A percentile compares a stretch with the other conserved stretches of the same genome.
Evolutionary conservation across 1,140 invertebrate species (phyloP).

Genomic region (Anastrepha ludens): DNA sequence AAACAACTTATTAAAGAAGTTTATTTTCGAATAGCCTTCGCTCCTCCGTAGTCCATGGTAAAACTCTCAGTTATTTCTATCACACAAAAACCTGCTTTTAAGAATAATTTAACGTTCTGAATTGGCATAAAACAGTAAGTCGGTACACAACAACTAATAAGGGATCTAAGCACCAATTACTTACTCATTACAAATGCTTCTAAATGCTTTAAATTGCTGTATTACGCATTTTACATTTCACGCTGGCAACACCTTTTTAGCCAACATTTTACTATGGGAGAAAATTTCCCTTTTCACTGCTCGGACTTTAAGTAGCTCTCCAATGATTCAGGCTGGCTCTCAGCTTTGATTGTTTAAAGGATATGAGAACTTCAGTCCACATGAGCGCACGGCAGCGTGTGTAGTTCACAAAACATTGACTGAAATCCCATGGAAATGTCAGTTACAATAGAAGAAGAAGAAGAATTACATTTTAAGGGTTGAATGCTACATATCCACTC

Average conservation of each 20-base stretch:
- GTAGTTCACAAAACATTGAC: not conserved
- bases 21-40: too few relatives aligned
- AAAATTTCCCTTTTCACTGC: not conserved
- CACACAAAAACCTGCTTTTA: too few relatives aligned
- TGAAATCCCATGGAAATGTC: not conserved
- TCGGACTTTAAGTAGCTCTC: not conserved
- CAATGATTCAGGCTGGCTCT: not conserved
- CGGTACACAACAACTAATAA: too few relatives aligned
- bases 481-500: not conserved
- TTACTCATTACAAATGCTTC: too few relatives aligned
- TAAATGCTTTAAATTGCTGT: too few relatives aligned
- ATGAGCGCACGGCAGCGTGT: not conserved
- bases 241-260: not conserved
- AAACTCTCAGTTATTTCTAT: too few relatives aligned
- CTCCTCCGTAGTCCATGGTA: too few relatives aligned
- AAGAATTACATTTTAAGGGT: not conserved
- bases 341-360: not conserved
- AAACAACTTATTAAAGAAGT: too few relatives aligned
- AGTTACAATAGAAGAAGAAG: not conserved
- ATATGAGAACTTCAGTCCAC: not conserved
- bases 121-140: too few relatives aligned
- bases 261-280: not conserved
- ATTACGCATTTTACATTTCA: not conserved
- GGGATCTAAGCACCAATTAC: too few relatives aligned
- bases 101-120: too few relatives aligned